phyloP scores from a whole-genome alignment of 53 echinoderm and acorn worm genomes.

The Echinometra lucunter region DNA sequence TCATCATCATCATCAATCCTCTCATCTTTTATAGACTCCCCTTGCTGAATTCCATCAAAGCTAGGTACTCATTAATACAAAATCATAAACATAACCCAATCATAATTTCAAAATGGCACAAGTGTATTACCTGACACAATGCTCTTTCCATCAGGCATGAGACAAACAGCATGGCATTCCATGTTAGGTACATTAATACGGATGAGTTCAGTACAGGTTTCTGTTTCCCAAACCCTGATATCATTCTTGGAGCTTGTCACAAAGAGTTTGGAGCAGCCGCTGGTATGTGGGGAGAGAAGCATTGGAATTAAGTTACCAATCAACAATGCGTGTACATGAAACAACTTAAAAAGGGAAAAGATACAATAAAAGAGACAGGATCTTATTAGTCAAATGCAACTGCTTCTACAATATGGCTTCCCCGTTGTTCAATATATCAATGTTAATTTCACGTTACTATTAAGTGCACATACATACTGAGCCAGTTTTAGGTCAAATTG shows the following conservation, averaged over 20 bases:
- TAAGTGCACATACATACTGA: no score
- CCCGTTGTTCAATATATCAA: no score
- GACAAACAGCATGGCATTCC: slow-evolving; percentile 91
- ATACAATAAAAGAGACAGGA: no score
- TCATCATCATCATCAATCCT: no score
- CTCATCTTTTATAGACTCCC: not conserved
- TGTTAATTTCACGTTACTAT: no score
- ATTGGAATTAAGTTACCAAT: not conserved
- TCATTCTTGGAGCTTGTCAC: slow-evolving; percentile 95
- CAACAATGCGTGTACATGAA: no score
- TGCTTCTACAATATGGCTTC: not conserved
- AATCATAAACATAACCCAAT: not conserved
- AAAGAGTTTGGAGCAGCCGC: slow-evolving; percentile 86
- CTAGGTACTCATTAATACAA: not conserved
- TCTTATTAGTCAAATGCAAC: no score
- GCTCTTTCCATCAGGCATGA: slow-evolving; percentile 84
- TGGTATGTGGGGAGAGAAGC: slow-evolving; percentile 27
- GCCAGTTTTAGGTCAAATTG: no score
- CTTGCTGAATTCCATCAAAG: not conserved
- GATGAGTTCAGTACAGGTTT: slow-evolving; percentile 71
- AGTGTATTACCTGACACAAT: slow-evolving; percentile 86
- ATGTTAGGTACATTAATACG: slow-evolving; percentile 92
- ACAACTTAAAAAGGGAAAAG: no score
- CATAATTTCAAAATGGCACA: not conserved
- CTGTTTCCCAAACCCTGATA: slow-evolving; percentile 91